Evolutionary conservation across 1,140 invertebrate genomes (phyloP), one percentile per base, ranked within the genome.

Genomic region (Caligus rogercresseyi): DNA sequence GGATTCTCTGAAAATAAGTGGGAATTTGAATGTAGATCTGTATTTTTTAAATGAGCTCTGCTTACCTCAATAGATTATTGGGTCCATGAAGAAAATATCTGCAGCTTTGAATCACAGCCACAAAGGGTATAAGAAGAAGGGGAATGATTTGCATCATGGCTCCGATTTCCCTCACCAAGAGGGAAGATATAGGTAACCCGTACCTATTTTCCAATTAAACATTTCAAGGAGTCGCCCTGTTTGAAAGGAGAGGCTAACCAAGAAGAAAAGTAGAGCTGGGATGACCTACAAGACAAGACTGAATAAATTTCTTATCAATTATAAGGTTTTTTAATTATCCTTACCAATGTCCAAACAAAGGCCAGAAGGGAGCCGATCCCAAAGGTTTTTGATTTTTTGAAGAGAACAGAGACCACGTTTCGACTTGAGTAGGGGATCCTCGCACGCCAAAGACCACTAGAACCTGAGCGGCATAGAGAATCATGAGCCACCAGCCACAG

Each of bases 61-160:
- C 79, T 81, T 74, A 91, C 87, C 70, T 90, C 87, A 88, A 79
- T 69, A 91, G 83, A 74, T 90, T 87, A 0, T 83, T 77, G n/a
- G 86, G 85, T 54, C 86, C 87, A 54, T 77, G 81, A 65, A 81
- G 83, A 54, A 90, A 73, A 72, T 89, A 90, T 13, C 85, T 79
- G 73, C 83, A 87, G 3, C 83, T 87, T 69, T 90, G 87, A 43
- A 89, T 76, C 60, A 90, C 79, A 0, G 83, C 85, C 0, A 83
- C 81, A 14, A 84, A 72, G 0, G 87, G 86, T 55, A 90, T 80
- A 13, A 83, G 74, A 1, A 90, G 71, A 52, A 92, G 74, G 1
- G 85, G 83, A 16, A 83, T 74, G 54, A 90, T 74, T 69, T 91
- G 87, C 61, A 90, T 74, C 1, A 83, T 73, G 1, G 83, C 82